Evolutionary conservation across 2,797 vertebrate genomes (phyloP).

Genomic region (Schizopygopsis malacanthus): DNA sequence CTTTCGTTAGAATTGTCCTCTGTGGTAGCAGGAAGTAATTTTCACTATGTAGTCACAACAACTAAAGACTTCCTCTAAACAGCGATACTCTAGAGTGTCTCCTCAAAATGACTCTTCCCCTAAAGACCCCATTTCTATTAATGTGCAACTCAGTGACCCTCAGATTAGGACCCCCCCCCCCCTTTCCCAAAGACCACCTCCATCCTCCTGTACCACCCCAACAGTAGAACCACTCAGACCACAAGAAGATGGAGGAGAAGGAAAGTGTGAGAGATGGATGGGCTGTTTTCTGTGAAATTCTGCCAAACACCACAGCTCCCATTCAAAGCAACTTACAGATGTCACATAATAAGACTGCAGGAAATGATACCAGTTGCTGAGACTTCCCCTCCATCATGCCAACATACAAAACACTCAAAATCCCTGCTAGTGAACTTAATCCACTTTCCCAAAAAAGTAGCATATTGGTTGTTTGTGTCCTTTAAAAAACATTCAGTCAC

Average conservation of each 20-base stretch:
- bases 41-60: background rate
- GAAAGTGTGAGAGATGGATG: background rate
- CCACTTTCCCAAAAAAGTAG: background rate
- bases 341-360: conserved; percentile 16
- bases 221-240: conserved; percentile 1
- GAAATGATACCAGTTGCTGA: conserved; percentile 34
- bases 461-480: too few species aligned
- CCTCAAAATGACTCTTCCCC: conserved; percentile 5
- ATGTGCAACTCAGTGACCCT: conserved; percentile 8
- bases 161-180: conserved; percentile 20
- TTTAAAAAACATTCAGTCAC: background rate
- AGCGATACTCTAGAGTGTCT: background rate
- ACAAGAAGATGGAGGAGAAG: conserved; percentile 18
- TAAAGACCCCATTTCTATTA: background rate
- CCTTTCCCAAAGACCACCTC: background rate
- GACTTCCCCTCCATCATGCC: background rate
- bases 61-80: background rate
- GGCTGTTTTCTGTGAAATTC: background rate
- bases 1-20: conserved; percentile 5
- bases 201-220: conserved; percentile 2
- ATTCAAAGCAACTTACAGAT: background rate
- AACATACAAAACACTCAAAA: background rate
- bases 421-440: background rate
- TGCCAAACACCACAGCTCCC: background rate
- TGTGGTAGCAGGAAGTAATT: background rate